Percentiles rank a stretch among this genome's conserved stretches.
Evolutionary conservation across 1,140 invertebrate species (phyloP).

Genomic region (Drosophila sulfurigaster): DNA sequence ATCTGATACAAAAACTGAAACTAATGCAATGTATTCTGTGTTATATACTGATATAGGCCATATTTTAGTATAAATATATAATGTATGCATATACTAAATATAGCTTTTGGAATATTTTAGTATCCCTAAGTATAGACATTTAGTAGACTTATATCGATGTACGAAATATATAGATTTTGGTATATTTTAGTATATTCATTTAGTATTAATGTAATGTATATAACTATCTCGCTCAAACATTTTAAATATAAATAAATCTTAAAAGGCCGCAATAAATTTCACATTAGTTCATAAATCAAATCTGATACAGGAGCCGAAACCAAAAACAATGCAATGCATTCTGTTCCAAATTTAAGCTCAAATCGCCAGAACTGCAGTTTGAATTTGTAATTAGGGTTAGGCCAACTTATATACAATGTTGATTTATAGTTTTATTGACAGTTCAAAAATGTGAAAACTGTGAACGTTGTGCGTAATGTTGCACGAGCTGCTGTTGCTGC

Average conservation of each 20-base stretch:
- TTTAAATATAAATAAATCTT: conserved; percentile 38
- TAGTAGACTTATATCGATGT: too few species aligned
- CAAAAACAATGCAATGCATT: conserved; percentile 1
- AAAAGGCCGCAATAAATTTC: conserved; percentile 23
- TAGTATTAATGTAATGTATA: too few species aligned
- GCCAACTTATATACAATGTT: not conserved
- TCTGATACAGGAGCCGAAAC: not conserved
- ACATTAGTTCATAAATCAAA: conserved; percentile 23
- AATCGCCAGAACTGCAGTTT: not conserved
- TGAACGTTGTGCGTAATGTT: not conserved
- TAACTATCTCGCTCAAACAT: conserved; percentile 3
- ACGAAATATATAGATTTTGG: too few species aligned
- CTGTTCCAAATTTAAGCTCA: not conserved
- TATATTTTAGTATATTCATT: too few species aligned
- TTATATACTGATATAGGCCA: too few species aligned
- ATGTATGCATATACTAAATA: too few species aligned
- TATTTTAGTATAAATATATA: too few species aligned
- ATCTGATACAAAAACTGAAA: not conserved
- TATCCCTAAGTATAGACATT: too few species aligned
- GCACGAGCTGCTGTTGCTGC: not conserved
- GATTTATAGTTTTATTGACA: conserved; percentile 33
- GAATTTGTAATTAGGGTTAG: not conserved
- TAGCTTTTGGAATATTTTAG: too few species aligned
- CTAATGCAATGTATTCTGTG: conserved; percentile 1
- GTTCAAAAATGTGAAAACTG: conserved; percentile 1